Conservation (phyloP, 2,797 vertebrate species). For the Ptychadena robeensis region DNA sequence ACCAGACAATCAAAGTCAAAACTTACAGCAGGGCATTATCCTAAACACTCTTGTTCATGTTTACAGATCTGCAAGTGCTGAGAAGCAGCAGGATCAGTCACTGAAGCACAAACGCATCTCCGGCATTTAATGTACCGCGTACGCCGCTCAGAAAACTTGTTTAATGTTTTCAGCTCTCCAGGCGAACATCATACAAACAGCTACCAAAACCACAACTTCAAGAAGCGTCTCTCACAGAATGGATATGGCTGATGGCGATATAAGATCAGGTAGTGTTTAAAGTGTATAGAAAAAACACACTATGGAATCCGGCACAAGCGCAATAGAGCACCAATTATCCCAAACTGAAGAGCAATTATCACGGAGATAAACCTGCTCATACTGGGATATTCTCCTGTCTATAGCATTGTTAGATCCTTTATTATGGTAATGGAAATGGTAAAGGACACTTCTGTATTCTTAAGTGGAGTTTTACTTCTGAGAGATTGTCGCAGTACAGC, state of each 20-base stretch:
- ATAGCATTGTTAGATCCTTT: neutral
- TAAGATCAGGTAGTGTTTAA: neutral
- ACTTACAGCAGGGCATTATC: neutral
- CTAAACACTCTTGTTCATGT: neutral
- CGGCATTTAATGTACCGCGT: conserved; percentile 12
- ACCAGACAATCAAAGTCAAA: neutral
- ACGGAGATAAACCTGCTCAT: neutral
- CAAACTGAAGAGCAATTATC: conserved; percentile 5
- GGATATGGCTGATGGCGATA: conserved; percentile 29
- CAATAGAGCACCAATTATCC: conserved; percentile 1
- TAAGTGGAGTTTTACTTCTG: neutral
- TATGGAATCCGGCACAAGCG: neutral
- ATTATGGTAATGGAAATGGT: neutral
- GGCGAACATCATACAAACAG: conserved; percentile 39
- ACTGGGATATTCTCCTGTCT: neutral
- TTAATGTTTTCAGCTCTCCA: conserved; percentile 37
- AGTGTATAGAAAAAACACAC: neutral
- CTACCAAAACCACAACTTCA: conserved; percentile 34
- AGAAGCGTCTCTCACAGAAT: conserved; percentile 3
- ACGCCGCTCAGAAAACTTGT: conserved; percentile 39
- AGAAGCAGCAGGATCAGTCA: conserved; percentile 12
- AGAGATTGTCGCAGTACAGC: neutral
- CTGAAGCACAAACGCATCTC: conserved; percentile 22
- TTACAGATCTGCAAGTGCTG: conserved; percentile 21
- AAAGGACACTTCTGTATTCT: neutral